A percentile compares a stretch with the other conserved stretches of the same genome.
Evolutionary conservation across 2,113 vertebrate genomes (phyloP).

Genomic region (Indicator indicator): DNA sequence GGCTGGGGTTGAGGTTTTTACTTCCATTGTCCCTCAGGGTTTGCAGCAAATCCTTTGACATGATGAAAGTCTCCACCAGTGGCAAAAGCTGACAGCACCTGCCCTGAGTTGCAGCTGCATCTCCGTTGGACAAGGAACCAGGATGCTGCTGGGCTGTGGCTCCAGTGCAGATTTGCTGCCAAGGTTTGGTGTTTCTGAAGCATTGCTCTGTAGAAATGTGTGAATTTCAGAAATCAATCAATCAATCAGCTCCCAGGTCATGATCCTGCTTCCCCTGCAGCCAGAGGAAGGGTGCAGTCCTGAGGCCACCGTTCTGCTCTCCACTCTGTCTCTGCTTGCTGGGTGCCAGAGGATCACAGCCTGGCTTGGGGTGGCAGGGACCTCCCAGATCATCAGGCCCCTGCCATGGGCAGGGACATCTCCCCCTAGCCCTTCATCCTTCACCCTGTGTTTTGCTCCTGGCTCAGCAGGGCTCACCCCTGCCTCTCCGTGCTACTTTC

Average conservation of each 20-base stretch:
- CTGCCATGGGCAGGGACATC: too few relatives aligned
- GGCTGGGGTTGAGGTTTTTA: not conserved
- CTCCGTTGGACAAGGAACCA: not conserved
- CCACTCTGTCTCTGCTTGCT: not conserved
- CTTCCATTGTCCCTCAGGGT: not conserved
- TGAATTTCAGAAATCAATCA: not conserved
- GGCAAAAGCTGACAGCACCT: slow-evolving; percentile 36
- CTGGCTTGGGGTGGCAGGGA: too few relatives aligned
- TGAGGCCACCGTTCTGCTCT: not conserved
- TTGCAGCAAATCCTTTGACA: slow-evolving; percentile 26
- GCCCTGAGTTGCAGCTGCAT: not conserved
- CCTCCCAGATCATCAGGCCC: too few relatives aligned
- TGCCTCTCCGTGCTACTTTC: not conserved
- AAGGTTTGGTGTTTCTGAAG: not conserved
- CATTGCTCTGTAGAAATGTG: not conserved
- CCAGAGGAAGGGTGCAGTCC: not conserved
- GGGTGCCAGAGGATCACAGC: not conserved
- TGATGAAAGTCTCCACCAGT: not conserved
- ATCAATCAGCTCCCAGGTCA: not conserved
- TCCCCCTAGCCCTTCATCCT: too few relatives aligned
- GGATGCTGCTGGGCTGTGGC: not conserved
- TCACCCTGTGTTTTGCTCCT: too few relatives aligned
- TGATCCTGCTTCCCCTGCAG: not conserved
- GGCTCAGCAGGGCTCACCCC: too few relatives aligned
- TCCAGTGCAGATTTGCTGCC: not conserved